phyloP scores from a whole-genome alignment of 2,888 invertebrate species.

The Caenorhabditis sp. region DNA sequence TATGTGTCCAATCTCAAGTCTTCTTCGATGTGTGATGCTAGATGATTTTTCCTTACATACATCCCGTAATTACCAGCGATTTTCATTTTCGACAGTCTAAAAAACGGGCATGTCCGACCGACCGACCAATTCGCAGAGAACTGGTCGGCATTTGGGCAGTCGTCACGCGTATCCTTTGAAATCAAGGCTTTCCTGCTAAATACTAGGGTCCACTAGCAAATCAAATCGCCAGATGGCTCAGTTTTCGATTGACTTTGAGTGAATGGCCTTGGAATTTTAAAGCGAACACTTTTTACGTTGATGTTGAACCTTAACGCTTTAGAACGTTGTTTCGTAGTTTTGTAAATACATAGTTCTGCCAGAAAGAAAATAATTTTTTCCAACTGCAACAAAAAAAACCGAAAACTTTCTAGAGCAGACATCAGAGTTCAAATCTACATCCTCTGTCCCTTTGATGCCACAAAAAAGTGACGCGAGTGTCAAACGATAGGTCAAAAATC shows the following conservation, averaged over 20 bases:
- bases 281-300: no score
- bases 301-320: not conserved
- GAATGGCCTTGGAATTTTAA: not conserved
- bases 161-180: slow-evolving; percentile 7
- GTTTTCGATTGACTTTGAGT: not conserved
- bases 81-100: slow-evolving; percentile 15
- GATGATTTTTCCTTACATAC: slow-evolving; percentile 11
- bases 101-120: not conserved
- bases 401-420: slow-evolving; percentile 1
- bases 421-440: slow-evolving; percentile 43
- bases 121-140: not conserved
- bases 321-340: no score
- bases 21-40: slow-evolving; percentile 28
- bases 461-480: slow-evolving; percentile 40
- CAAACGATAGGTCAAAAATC: slow-evolving; percentile 22
- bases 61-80: slow-evolving; percentile 43
- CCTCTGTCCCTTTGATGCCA: slow-evolving; percentile 9
- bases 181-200: slow-evolving; percentile 4
- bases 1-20: not conserved
- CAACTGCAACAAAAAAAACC: no score
- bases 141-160: not conserved
- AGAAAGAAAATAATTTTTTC: no score
- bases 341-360: no score
- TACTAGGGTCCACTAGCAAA: not conserved
- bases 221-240: slow-evolving; percentile 13